Evolutionary conservation across 2,797 vertebrate genomes (phyloP), one percentile per base, ranked within the genome.

Genomic region (Clamator glandarius): DNA sequence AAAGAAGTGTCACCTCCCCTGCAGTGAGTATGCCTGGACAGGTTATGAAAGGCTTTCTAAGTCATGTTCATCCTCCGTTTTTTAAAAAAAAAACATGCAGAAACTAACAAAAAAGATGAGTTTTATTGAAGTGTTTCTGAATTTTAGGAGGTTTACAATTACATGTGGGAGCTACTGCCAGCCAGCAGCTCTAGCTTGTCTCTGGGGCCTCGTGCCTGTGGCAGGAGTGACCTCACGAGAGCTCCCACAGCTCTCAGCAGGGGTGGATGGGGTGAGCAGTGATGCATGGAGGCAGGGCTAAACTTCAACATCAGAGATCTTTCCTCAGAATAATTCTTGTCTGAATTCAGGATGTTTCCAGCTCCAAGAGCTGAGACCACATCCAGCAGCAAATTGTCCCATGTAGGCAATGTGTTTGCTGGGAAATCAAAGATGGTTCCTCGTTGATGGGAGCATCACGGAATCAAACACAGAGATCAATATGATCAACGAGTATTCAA

Each of bases 241-340:
- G 8, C 26, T 84, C 58, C 44, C 1, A 0, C 8, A 12, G 64
- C 0, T 0, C 51, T 25, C n/a, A 9, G 36, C 2, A 26, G 29
- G 39, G 33, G 58, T 89, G 70, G 39, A 58, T 31, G 11, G 29
- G 29, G 2, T 70, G 13, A 83, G 57, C 25, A 41, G 25, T 1
- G 9, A 31, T 54, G 52, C 26, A 4, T 11, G 4, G 21, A 72
- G 46, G 46, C 54, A 62, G 23, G 17, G 74, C 31, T 74, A 9
- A 9, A 15, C 39, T 52, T 67, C 64, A 77, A 5, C 31, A 33
- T 86, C 5, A 2, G 46, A 21, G 20, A 36, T 69, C n/a, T 88
- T 54, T 52, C 16, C 61, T 25, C 20, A 33, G 61, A 70, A 72
- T 21, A 14, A 79, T 79, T 77, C 11, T 67, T 81, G 67, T 33